These are phyloP conservation scores for Cybosia mesomella DNA, from an alignment of 2,888 invertebrate genomes.

Conservation along the genomic window DNA sequence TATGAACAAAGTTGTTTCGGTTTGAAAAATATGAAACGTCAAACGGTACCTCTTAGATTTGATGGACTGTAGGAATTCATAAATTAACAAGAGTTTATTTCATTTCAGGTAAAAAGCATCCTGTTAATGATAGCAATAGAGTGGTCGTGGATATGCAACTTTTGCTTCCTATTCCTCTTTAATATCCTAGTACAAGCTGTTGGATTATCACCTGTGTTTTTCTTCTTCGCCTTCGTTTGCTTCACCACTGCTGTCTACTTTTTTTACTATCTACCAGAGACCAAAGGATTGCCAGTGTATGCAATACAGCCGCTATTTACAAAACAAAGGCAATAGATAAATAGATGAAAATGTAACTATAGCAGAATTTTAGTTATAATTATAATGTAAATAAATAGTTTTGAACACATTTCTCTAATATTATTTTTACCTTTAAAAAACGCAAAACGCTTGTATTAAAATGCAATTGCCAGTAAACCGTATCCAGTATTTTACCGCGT, in stretches of 20 bases:
- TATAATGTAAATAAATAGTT: too few relatives aligned
- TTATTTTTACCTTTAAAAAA: too few relatives aligned
- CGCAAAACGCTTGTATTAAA: too few relatives aligned
- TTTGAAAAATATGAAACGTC: too few relatives aligned
- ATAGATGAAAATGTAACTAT: neutral
- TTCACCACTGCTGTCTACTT: conserved; percentile 58
- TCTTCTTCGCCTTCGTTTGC: conserved; percentile 63
- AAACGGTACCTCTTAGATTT: too few relatives aligned
- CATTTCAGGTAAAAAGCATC: conserved; percentile 17
- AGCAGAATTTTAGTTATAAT: too few relatives aligned
- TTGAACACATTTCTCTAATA: too few relatives aligned
- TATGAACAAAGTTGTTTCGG: too few relatives aligned
- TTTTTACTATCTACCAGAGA: conserved; percentile 63
- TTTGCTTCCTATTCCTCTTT: conserved; percentile 2
- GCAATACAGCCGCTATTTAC: conserved; percentile 59
- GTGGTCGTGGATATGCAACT: neutral
- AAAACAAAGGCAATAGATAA: neutral
- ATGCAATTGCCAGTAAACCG: too few relatives aligned
- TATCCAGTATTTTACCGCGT: too few relatives aligned
- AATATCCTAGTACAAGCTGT: conserved; percentile 6
- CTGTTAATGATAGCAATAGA: conserved; percentile 10
- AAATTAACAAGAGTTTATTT: neutral
- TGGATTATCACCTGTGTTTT: conserved; percentile 58
- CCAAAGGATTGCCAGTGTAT: conserved; percentile 64
- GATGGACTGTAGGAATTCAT: neutral